Evolutionary conservation across 2,888 invertebrate species (phyloP), one percentile per base, ranked within the genome.

Genomic region (Hyalella azteca): DNA sequence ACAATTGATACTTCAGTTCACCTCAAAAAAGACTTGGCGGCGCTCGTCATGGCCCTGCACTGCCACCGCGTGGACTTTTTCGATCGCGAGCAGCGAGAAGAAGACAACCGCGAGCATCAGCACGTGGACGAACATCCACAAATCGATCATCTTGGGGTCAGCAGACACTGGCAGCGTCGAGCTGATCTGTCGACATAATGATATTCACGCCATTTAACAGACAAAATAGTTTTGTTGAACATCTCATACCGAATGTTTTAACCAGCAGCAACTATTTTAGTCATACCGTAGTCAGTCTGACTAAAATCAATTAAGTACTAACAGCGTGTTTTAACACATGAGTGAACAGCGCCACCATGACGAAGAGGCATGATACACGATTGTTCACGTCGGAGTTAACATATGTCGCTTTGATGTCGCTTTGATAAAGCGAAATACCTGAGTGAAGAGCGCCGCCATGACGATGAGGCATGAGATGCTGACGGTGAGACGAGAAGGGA

Each of bases 391-490:
- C 15, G 45, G 15, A 45, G 15, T 11, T 11, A 45, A 15, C 15
- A 45, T 45, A 15, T 45, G 45, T 45, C 9, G 15, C 15, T 7
- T 11, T 11, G 45, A 15, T 45, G 45, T 11, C 15, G 45, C 7
- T 11, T 45, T 15, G 19, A 19, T 19, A 45, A 11, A 45, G 26
- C 22, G 4, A 54, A 32, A 19, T 13, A 75, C 75, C 75, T 75
- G 75, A 26, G 75, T 75, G 45, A 75, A 75, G 45, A 75, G 45
- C 36, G 45, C 75, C 29, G 75, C 75, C 75, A 75, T 75, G 50
- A 81, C 81, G 77, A 81, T 79, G 77, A 81, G 78, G 66, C 81
- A 81, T 29, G 81, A 81, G 29, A 81, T 75, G 22, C 78, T 79
- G 78, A 78, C 79, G 41, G 81, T 66, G 66, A 78, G 48, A 11